Percentiles rank a stretch among this genome's conserved stretches.
These are phyloP conservation scores for Sander vitreus DNA, from an alignment of 2,113 vertebrate genomes.

Conservation along the genomic window DNA sequence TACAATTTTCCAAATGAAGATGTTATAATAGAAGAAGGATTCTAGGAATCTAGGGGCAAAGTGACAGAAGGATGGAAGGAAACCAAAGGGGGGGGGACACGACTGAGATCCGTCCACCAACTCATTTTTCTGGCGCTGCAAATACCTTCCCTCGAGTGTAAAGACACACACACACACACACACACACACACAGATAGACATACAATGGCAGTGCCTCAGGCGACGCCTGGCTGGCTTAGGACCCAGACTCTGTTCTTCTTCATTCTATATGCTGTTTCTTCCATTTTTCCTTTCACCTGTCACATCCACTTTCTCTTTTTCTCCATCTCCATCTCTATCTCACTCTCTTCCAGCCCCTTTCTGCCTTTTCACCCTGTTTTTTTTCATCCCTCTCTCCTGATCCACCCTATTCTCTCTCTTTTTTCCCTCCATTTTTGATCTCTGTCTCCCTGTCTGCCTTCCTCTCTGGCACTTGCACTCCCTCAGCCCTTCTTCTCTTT, in stretches of 20 bases:
- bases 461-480: slow-evolving; percentile 19
- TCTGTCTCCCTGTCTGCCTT: slow-evolving; percentile 10
- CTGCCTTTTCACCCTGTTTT: slow-evolving; percentile 3
- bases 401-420: not conserved
- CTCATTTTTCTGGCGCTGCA: slow-evolving; percentile 25
- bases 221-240: slow-evolving; percentile 48
- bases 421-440: slow-evolving; percentile 10
- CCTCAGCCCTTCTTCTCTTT: not conserved
- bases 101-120: slow-evolving; percentile 47
- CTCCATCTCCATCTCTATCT: slow-evolving; percentile 29
- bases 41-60: not conserved
- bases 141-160: slow-evolving; percentile 29
- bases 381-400: slow-evolving; percentile 15
- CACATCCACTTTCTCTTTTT: slow-evolving; percentile 45
- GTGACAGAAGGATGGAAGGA: slow-evolving; percentile 31
- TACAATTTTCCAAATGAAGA: slow-evolving; percentile 29
- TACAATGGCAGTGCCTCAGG: slow-evolving; percentile 59
- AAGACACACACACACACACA: slow-evolving; percentile 27
- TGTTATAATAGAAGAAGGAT: slow-evolving; percentile 9
- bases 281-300: slow-evolving; percentile 49
- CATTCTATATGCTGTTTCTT: slow-evolving; percentile 46
- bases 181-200: slow-evolving; percentile 16
- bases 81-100: not conserved
- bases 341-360: not conserved
- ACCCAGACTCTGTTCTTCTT: slow-evolving; percentile 46